A percentile compares a stretch with the other conserved stretches of the same genome.
These are phyloP conservation scores for Drosophila biarmipes DNA, from an alignment of 1,140 invertebrate genomes.

Conservation along the genomic window DNA sequence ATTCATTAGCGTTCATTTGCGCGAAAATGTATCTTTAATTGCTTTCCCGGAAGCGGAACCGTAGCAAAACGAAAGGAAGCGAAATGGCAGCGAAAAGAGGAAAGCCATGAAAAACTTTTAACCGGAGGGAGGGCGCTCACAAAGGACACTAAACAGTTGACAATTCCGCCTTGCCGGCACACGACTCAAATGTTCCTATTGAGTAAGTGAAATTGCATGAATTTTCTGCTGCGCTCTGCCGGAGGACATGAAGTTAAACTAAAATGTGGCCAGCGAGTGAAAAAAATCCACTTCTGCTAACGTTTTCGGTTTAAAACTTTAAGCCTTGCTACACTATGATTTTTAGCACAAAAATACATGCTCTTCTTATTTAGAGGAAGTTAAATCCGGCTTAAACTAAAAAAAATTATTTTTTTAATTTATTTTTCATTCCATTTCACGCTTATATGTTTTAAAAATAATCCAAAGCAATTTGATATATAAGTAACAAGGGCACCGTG, in stretches of 20 bases:
- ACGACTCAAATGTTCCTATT: constrained; percentile 38
- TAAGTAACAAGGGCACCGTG: neutral
- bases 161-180: constrained; percentile 27
- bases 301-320: constrained; percentile 25
- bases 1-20: constrained; percentile 47
- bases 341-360: too few species aligned
- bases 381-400: too few species aligned
- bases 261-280: constrained; percentile 5
- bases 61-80: constrained; percentile 4
- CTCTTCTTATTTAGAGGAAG: too few species aligned
- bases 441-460: neutral
- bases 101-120: constrained; percentile 30
- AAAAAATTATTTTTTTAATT: neutral
- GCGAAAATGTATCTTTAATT: constrained; percentile 63
- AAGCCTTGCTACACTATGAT: neutral
- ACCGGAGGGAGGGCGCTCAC: constrained; percentile 15
- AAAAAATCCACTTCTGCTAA: constrained; percentile 10
- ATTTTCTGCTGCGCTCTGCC: constrained; percentile 23
- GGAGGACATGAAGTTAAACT: constrained; percentile 39
- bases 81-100: constrained; percentile 13
- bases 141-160: constrained; percentile 50
- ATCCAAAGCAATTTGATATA: neutral
- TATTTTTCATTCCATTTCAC: neutral
- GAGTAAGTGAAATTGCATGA: constrained; percentile 53
- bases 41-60: constrained; percentile 51